Percentiles rank a stretch among this genome's conserved stretches.
These are phyloP conservation scores for Rhinogobius similis DNA, from an alignment of 2,113 vertebrate species.

Conservation along the genomic window DNA sequence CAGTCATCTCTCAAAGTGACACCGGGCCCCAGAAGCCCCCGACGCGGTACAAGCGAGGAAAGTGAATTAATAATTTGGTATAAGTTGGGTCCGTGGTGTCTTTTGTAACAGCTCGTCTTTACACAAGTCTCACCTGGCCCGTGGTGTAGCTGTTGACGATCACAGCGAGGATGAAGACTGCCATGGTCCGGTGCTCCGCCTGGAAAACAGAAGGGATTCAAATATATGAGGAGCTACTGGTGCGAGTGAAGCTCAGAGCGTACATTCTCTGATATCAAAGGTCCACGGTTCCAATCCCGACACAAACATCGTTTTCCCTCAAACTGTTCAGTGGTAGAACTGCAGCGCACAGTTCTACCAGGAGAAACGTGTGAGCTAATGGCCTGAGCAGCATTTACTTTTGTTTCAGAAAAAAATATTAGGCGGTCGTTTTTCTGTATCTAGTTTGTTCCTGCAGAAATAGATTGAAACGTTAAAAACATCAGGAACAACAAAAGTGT, in stretches of 20 bases:
- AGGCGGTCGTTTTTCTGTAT: no score
- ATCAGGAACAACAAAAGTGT: no score
- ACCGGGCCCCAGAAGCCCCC: slow-evolving; percentile 18
- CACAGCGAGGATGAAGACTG: slow-evolving; percentile 95
- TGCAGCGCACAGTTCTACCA: no score
- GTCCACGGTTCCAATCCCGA: no score
- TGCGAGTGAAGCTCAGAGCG: not conserved
- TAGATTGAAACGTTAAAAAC: no score
- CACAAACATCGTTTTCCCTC: no score
- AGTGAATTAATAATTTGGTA: slow-evolving; percentile 27
- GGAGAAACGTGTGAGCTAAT: no score
- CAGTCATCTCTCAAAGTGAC: slow-evolving; percentile 42
- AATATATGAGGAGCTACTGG: not conserved
- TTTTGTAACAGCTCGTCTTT: slow-evolving; percentile 10
- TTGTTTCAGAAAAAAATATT: no score
- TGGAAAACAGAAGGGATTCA: slow-evolving; percentile 57
- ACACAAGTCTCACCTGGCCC: slow-evolving; percentile 82
- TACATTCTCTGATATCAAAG: no score
- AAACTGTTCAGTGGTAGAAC: no score
- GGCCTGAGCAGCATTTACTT: no score
- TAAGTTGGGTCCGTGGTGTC: not conserved
- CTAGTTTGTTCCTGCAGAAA: no score
- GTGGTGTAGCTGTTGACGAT: slow-evolving; percentile 98
- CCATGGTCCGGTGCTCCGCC: slow-evolving; percentile 98
- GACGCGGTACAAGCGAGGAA: not conserved